These are phyloP conservation scores for Nebria salina DNA, from an alignment of 2,888 invertebrate species.

Conservation along the genomic window DNA sequence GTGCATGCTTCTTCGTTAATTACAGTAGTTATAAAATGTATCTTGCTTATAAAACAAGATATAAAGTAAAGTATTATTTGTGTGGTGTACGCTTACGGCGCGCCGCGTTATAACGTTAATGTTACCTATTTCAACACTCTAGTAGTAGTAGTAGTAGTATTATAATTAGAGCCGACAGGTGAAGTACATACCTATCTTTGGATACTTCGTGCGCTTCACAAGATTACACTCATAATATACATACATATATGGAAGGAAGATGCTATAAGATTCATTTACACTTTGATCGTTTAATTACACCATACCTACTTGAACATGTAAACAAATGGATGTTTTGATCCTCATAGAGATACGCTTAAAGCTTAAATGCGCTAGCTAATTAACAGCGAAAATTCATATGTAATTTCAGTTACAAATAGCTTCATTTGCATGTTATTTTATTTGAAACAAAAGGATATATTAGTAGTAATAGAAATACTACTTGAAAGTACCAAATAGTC, in stretches of 20 bases:
- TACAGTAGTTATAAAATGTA: neutral
- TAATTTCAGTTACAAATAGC: neutral
- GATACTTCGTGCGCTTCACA: neutral
- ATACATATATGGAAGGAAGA: neutral
- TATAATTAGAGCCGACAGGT: neutral
- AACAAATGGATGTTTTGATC: neutral
- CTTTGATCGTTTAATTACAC: slow-evolving; percentile 1
- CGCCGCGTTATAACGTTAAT: neutral
- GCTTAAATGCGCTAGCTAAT: neutral
- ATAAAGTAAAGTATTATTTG: neutral
- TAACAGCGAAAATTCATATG: neutral
- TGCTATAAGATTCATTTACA: neutral
- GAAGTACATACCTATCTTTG: neutral
- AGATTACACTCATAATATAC: neutral
- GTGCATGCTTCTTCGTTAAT: neutral
- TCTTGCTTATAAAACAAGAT: neutral
- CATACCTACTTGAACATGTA: neutral
- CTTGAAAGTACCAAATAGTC: too few species aligned
- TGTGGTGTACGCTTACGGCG: neutral
- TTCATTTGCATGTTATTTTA: neutral
- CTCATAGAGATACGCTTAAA: neutral
- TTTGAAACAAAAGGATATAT: too few species aligned
- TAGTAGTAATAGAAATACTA: too few species aligned
- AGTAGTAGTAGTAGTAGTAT: neutral
- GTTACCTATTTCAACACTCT: neutral